Evolutionary conservation across 1,140 invertebrate species (phyloP), one percentile per base, ranked within the genome.

Genomic region (Apis laboriosa): DNA sequence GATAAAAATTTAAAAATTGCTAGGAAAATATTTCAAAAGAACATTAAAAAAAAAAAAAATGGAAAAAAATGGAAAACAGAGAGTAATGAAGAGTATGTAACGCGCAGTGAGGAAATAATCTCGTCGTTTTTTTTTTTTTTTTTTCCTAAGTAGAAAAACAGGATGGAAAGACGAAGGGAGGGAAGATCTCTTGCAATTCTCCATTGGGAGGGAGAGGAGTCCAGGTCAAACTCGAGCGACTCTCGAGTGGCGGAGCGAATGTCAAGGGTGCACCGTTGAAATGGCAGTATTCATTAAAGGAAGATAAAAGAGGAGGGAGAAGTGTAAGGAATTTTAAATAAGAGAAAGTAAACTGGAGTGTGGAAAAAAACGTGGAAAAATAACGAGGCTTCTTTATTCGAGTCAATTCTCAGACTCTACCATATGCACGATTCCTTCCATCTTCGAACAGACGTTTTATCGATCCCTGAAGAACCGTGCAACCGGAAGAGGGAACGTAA

Each of bases 201-300:
- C 64, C 76, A 34, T 28, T 61, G 56, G 28, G 28, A n/a, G 19
- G 17, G 72, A 21, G 72, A 73, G 60, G 60, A 80, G 78, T 80
- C 78, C 78, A 80, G 78, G 78, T 75, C 78, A 80, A 80, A 80
- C 75, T 82, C 80, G 55, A 68, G 9, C 28, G 15, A 58, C 17
- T 34, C 70, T 49, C 58, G 60, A 80, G n/a, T n/a, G 49, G 13
- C 34, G 12, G 17, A n/a, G 15, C 17, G 56, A 34, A 72, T 28
- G 43, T 19, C 55, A 79, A 67, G 49, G 63, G 63, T 67, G 75
- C 63, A 12, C 49, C n/a, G 66, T 43, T 70, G 49, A 70, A 51
- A 77, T 51, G 58, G 60, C n/a, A 34, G 24, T 19, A 15, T 68
- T 78, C 21, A 9, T 60, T 58, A 49, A 60, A 15, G 51, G 61